Conservation (phyloP, 2,797 vertebrate species). For the Acestrorhynchus altus region DNA sequence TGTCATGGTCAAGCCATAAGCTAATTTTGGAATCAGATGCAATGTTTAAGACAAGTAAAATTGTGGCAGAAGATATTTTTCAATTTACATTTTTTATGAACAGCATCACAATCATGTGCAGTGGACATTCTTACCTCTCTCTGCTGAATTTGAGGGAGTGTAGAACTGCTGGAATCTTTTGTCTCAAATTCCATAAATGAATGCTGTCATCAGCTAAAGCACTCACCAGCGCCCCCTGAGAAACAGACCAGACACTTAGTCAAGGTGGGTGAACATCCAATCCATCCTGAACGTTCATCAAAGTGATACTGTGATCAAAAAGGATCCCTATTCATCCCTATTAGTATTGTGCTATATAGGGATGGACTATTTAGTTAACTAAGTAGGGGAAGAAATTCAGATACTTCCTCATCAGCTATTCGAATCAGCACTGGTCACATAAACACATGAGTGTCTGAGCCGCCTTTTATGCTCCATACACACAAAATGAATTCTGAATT, state of each 20-base stretch:
- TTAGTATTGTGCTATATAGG: no score
- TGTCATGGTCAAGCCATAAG: background rate
- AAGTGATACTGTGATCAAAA: no score
- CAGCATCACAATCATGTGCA: background rate
- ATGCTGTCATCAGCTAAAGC: conserved; percentile 98
- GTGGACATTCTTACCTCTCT: conserved; percentile 82
- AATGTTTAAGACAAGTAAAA: background rate
- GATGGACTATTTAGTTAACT: no score
- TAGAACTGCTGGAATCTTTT: conserved; percentile 96
- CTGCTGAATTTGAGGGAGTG: conserved; percentile 97
- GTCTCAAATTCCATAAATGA: conserved; percentile 98
- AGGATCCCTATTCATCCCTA: no score
- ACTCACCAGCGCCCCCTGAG: conserved; percentile 97
- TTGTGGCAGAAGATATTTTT: background rate
- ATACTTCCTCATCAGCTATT: no score
- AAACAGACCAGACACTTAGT: conserved; percentile 33
- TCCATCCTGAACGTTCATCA: background rate
- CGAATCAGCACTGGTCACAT: no score
- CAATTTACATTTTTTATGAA: background rate
- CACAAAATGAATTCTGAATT: no score
- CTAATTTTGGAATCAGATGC: background rate
- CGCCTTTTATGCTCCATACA: no score
- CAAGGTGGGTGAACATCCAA: background rate
- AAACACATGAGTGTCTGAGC: no score
- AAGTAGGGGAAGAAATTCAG: no score